Evolutionary conservation across 1,140 invertebrate species (phyloP).

Genomic region (Centruroides sculpturatus): DNA sequence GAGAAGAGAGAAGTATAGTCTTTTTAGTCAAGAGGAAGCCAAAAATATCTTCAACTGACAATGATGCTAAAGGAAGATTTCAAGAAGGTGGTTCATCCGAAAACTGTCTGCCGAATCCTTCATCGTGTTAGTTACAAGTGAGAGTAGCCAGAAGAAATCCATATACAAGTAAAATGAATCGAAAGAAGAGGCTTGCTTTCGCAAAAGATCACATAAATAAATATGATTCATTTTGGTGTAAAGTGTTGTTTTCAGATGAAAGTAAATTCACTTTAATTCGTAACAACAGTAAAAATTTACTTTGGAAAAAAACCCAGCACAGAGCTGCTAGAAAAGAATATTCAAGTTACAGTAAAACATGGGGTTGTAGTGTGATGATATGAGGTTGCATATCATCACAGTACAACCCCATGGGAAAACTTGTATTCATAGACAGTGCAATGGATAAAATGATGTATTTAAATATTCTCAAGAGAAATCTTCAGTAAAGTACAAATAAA

Average conservation of each 20-base stretch:
- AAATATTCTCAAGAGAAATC: neutral
- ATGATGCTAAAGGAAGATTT: no score
- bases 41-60: no score
- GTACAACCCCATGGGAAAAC: neutral
- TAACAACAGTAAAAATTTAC: no score
- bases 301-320: no score
- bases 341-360: neutral
- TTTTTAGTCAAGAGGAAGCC: no score
- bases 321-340: neutral
- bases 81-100: no score
- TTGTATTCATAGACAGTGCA: neutral
- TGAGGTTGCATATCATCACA: neutral
- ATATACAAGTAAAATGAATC: neutral
- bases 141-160: neutral
- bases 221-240: neutral
- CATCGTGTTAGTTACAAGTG: no score
- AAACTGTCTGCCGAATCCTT: no score
- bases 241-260: neutral
- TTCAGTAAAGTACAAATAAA: no score
- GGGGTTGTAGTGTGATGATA: neutral
- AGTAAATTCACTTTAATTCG: neutral
- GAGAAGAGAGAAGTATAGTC: no score
- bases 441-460: neutral
- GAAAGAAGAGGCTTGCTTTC: neutral
- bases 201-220: neutral